Evolutionary conservation across 2,797 vertebrate species (phyloP).

Genomic region (Eupleurogrammus muticus): DNA sequence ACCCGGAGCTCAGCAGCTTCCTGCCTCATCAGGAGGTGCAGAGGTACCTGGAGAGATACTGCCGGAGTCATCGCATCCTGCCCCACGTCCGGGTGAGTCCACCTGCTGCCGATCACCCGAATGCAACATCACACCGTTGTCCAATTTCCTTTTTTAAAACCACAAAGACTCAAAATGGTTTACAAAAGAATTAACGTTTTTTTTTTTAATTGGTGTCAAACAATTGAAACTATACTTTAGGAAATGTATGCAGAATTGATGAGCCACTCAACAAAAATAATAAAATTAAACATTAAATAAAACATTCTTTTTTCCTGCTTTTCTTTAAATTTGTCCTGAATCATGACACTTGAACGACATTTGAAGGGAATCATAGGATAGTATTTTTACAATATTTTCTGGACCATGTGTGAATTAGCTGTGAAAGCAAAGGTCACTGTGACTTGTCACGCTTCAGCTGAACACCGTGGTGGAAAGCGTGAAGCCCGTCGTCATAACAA

Average conservation of each 20-base stretch:
- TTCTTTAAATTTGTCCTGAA: no score
- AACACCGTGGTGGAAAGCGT: conserved; percentile 77
- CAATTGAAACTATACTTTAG: no score
- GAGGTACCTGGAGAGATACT: conserved; percentile 83
- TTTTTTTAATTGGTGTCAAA: no score
- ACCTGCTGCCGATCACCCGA: background rate
- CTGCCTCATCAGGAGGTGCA: conserved; percentile 81
- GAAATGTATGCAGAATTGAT: no score
- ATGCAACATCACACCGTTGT: no score
- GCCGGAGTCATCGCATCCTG: conserved; percentile 63
- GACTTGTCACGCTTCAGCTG: conserved; percentile 73
- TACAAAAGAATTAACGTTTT: no score
- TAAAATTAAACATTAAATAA: background rate
- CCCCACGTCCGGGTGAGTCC: conserved; percentile 80
- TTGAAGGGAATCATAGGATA: no score
- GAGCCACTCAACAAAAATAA: background rate
- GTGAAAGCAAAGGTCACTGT: background rate
- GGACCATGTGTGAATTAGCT: no score
- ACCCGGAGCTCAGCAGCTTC: conserved; percentile 81
- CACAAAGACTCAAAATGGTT: no score
- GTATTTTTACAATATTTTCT: no score
- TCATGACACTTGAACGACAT: no score
- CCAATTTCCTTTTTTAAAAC: background rate
- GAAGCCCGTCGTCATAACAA: conserved; percentile 67
- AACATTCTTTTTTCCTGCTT: no score